phyloP scores from a whole-genome alignment of 2,888 invertebrate genomes.

The Acronicta leporina region DNA sequence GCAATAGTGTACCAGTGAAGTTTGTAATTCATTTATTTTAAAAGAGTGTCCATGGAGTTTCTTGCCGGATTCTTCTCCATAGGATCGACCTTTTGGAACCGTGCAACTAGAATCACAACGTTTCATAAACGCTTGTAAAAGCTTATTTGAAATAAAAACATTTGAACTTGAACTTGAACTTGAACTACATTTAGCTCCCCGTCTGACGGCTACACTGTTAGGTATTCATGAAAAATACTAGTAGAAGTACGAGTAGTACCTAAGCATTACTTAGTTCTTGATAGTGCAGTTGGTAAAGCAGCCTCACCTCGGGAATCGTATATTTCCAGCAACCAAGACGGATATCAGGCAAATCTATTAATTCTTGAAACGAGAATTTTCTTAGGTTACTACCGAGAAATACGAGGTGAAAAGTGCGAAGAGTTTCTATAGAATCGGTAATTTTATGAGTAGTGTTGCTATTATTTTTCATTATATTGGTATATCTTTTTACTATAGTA shows the following conservation, averaged over 20 bases:
- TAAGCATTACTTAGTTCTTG: slow-evolving; percentile 4
- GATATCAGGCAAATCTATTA: slow-evolving; percentile 45
- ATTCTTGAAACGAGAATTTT: slow-evolving; percentile 28
- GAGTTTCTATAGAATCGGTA: slow-evolving; percentile 9
- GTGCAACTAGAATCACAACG: too few species aligned
- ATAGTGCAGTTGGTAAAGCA: slow-evolving; percentile 39
- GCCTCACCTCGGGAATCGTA: slow-evolving; percentile 23
- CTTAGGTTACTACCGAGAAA: neutral
- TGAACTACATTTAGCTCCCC: too few species aligned
- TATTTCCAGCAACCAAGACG: slow-evolving; percentile 22
- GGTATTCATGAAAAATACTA: neutral
- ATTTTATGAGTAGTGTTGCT: neutral
- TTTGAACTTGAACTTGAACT: too few species aligned
- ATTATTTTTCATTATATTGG: too few species aligned
- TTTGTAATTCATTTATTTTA: too few species aligned
- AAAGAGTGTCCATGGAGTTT: too few species aligned
- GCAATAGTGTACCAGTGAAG: too few species aligned
- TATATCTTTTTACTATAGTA: too few species aligned
- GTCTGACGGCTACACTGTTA: neutral
- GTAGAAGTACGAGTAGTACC: slow-evolving; percentile 1
- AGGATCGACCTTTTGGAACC: too few species aligned
- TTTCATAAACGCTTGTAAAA: too few species aligned
- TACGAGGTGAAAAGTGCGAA: slow-evolving; percentile 6
- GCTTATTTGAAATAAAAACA: too few species aligned
- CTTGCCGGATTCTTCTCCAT: too few species aligned